Base-by-base conservation (phyloP, 2,113 vertebrate genomes). In the Epinephelus moara region DNA sequence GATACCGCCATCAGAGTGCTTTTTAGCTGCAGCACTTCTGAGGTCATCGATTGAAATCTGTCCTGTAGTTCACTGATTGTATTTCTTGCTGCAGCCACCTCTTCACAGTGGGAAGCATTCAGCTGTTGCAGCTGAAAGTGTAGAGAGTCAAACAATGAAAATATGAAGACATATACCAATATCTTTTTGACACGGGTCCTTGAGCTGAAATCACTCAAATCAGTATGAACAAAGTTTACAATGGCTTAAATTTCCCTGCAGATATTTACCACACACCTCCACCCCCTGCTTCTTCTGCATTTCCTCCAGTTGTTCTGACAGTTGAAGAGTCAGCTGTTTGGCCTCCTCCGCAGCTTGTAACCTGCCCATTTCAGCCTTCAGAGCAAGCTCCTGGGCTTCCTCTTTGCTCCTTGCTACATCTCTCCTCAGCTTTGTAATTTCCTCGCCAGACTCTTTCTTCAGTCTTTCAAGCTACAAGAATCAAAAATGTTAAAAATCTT, bases 11-110 rank as follows among this genome's bases (percentile, higher is more conserved):
- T 72, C 61, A 94, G 59, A 67, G 82, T 76, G 61, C 63, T 87
- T 80, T 89, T 93, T 42, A 95, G 86, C 74, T 81, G 89, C 80
- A 92, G 81, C 78, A 91, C 64, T 81, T 96, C 93, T n/a, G 92
- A 86, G 52, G 86, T 85, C 72, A 86, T 62, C n/a, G 87, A 87
- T 40, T 86, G 80, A 69, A 94, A 84, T 72, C 60, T 80, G 62
- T 89, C 86, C 85, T 95, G 89, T 52, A 94, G 91, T 47, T 95
- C 90, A 61, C 33, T 0, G 37, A 85, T 93, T 69, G 59, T 70
- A 33, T 87, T 88, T 67, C 49, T 75, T 40, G 82, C 80, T n/a
- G 60, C 59, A 19, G 3, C 78, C 69, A 94, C 62, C 56, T 94
- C 94, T 62, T 77, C 75, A 61, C 47, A 23, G 53, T 93, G 90